phyloP scores from a whole-genome alignment of 2,113 vertebrate genomes.

The Hipposideros armiger region DNA sequence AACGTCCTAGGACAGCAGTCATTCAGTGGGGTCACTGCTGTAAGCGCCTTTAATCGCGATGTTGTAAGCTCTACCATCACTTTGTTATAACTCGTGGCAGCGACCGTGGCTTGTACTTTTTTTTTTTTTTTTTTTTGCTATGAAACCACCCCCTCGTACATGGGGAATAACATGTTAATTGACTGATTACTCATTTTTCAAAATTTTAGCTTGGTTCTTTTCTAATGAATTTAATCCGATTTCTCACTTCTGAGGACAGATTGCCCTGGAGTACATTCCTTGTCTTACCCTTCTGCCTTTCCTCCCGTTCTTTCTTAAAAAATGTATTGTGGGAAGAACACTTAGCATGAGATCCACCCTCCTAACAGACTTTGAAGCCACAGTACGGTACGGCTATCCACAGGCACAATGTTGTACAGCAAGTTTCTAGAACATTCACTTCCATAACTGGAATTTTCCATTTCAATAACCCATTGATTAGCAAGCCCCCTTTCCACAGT shows the following conservation, averaged over 20 bases:
- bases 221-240: neutral
- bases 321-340: neutral
- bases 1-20: fast-evolving
- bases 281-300: neutral
- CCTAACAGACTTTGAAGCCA: neutral
- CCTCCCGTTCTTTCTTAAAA: neutral
- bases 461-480: neutral
- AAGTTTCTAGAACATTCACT: neutral
- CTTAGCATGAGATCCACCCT: neutral
- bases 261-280: neutral
- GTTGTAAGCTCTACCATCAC: neutral
- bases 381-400: neutral
- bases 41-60: neutral
- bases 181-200: neutral
- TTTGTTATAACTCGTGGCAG: too few species aligned
- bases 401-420: neutral
- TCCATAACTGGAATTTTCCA: neutral
- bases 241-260: neutral
- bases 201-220: neutral
- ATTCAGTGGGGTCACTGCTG: fast-evolving
- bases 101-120: fast-evolving
- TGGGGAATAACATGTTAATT: neutral
- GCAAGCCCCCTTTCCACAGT: neutral
- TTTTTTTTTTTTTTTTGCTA: too few species aligned
- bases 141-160: neutral